phyloP scores from a whole-genome alignment of 2,797 vertebrate species.

The Acrocephalus scirpaceus region DNA sequence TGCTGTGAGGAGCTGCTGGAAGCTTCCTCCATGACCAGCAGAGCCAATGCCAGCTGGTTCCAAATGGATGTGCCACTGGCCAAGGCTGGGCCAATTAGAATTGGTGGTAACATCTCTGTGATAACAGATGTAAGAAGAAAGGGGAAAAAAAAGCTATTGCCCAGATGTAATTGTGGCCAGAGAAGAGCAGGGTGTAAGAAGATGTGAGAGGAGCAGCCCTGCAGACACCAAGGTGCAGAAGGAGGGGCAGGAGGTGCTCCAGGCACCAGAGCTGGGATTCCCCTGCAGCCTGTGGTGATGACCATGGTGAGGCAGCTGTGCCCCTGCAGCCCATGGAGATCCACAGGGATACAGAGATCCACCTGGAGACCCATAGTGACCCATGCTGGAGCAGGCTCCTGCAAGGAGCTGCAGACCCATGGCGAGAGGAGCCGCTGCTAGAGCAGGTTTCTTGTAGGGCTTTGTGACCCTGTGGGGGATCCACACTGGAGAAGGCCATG shows the following conservation, averaged over 20 bases:
- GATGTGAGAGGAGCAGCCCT: fast-evolving
- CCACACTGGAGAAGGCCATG: not conserved
- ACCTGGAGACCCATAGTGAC: not conserved
- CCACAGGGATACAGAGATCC: not conserved
- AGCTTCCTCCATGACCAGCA: not conserved
- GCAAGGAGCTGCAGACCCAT: not conserved
- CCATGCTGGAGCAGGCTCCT: not conserved
- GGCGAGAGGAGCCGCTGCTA: not conserved
- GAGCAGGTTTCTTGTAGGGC: not conserved
- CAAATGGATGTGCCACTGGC: not conserved
- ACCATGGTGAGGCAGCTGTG: too few species aligned
- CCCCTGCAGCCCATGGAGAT: not conserved
- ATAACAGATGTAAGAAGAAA: not conserved
- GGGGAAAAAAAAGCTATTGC: fast-evolving
- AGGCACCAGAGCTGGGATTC: not conserved
- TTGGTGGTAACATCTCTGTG: too few species aligned
- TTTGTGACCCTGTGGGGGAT: not conserved
- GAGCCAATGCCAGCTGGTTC: not conserved
- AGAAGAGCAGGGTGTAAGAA: not conserved
- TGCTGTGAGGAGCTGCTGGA: not conserved
- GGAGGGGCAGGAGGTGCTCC: fast-evolving
- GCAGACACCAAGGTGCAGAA: fast-evolving
- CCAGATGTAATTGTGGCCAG: not conserved
- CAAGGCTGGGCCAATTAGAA: too few species aligned
- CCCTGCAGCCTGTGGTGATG: too few species aligned